phyloP scores from a whole-genome alignment of 2,797 vertebrate species.

The Darevskia mixta region DNA sequence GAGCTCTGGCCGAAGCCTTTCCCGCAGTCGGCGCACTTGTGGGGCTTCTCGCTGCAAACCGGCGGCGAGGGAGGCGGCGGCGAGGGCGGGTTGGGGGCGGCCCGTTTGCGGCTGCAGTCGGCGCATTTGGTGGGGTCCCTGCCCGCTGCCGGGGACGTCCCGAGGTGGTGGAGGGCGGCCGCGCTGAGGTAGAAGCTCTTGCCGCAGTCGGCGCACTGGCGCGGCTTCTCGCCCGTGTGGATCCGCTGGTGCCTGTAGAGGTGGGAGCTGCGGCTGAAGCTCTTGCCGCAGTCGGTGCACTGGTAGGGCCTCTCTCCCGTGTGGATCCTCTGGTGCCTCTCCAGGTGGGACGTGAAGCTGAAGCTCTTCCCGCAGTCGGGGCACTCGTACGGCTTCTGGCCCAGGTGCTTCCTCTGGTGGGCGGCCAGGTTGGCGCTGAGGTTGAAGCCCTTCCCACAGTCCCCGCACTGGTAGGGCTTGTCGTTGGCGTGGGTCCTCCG shows the following conservation, averaged over 20 bases:
- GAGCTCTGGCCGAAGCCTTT: constrained; percentile 73
- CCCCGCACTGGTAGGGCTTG: constrained; percentile 73
- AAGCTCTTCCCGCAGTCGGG: constrained; percentile 23
- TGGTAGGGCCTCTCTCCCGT: constrained; percentile 60
- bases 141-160: constrained; percentile 56
- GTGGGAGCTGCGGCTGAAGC: constrained; percentile 52
- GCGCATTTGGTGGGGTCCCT: constrained; percentile 68
- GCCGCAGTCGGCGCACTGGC: constrained; percentile 19
- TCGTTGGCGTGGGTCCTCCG: constrained; percentile 68
- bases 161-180: constrained; percentile 40
- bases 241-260: constrained; percentile 42
- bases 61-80: constrained; percentile 33
- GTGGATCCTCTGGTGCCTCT: constrained; percentile 44
- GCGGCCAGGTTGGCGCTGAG: constrained; percentile 69
- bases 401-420: constrained; percentile 76
- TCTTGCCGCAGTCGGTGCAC: constrained; percentile 30
- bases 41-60: constrained; percentile 59
- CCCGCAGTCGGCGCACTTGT: constrained; percentile 74
- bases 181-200: constrained; percentile 38
- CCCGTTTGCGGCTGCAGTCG: constrained; percentile 55
- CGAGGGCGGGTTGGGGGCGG: fast-evolving
- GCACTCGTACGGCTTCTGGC: constrained; percentile 46
- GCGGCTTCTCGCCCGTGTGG: constrained; percentile 56
- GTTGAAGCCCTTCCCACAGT: constrained; percentile 74
- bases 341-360: constrained; percentile 43